phyloP scores from a whole-genome alignment of 1,140 invertebrate genomes.

The Anastrepha obliqua region DNA sequence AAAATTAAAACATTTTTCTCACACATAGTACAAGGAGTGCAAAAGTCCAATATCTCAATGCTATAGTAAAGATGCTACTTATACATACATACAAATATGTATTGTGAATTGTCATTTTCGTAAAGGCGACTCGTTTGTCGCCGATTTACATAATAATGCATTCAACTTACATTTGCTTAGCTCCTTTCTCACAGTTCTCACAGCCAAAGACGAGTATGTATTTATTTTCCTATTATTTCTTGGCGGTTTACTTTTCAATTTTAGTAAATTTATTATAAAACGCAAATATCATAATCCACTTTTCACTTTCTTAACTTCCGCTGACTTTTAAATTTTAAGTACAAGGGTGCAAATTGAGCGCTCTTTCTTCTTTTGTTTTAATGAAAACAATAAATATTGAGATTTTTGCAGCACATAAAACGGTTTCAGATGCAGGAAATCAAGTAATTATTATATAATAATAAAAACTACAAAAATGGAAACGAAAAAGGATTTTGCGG shows the following conservation, averaged over 20 bases:
- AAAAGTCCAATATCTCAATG: neutral
- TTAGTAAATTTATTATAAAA: no score
- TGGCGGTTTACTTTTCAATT: neutral
- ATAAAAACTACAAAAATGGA: neutral
- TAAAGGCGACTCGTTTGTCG: neutral
- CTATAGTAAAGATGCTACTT: neutral
- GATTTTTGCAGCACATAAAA: neutral
- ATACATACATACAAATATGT: no score
- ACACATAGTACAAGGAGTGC: neutral
- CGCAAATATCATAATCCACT: neutral
- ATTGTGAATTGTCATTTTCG: slow-evolving; percentile 6
- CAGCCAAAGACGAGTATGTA: neutral
- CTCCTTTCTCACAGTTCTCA: neutral
- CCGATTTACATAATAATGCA: slow-evolving; percentile 29
- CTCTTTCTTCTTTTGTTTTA: no score
- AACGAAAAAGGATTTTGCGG: neutral
- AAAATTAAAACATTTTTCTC: neutral
- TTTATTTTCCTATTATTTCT: neutral
- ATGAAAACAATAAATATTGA: no score
- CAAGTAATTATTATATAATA: neutral
- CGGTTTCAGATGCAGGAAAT: neutral
- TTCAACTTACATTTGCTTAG: slow-evolving; percentile 26
- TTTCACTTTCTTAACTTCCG: neutral
- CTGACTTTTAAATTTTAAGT: neutral
- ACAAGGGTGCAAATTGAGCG: no score